Conservation (phyloP, 2,888 invertebrate genomes). For the Spilosoma lubricipeda region DNA sequence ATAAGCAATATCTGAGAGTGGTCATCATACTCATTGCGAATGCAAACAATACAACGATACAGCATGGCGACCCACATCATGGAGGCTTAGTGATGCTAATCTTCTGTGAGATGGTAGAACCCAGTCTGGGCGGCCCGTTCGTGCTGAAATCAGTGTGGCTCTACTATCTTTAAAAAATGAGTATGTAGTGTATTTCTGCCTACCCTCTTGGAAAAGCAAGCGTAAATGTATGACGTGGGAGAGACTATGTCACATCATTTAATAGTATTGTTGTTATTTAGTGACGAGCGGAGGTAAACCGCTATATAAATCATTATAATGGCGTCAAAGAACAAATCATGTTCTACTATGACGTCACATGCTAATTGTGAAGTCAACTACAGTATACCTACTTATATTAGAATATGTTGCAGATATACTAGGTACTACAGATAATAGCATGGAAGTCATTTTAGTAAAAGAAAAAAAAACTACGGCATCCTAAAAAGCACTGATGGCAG, state of each 20-base stretch:
- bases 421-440: neutral
- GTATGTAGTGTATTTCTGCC: neutral
- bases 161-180: too few species aligned
- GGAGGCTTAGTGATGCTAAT: too few species aligned
- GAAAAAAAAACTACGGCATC: too few species aligned
- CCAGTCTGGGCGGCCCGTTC: too few species aligned
- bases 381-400: neutral
- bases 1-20: too few species aligned
- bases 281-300: constrained; percentile 1
- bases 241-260: neutral
- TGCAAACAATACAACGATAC: too few species aligned
- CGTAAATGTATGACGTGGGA: neutral
- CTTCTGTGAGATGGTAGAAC: too few species aligned
- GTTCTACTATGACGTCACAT: neutral
- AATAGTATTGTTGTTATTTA: neutral
- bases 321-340: neutral
- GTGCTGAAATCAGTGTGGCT: too few species aligned
- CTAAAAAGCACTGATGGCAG: neutral
- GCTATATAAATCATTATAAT: constrained; percentile 8
- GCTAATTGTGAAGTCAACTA: neutral
- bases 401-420: neutral
- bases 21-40: too few species aligned
- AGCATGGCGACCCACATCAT: too few species aligned
- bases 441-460: neutral
- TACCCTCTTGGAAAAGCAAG: neutral